Conservation (phyloP, 2,797 vertebrate species). For the Manis javanica region DNA sequence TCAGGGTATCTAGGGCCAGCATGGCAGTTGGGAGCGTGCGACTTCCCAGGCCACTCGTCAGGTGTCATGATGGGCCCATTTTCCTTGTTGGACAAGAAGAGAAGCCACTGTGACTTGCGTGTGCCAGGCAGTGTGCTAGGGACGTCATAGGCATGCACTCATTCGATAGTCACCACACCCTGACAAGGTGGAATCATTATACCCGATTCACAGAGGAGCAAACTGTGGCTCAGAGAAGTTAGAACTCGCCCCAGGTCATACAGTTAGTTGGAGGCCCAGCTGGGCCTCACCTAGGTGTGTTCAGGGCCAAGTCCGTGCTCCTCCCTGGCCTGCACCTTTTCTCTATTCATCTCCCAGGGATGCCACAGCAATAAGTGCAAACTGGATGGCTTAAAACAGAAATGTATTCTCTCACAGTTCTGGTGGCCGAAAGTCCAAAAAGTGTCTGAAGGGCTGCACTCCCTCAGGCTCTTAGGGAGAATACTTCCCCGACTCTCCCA, state of each 20-base stretch:
- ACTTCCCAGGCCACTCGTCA: background rate
- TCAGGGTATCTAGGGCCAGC: background rate
- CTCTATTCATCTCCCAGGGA: background rate
- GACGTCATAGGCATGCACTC: background rate
- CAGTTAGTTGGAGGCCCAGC: background rate
- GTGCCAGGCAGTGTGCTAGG: background rate
- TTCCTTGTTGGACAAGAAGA: background rate
- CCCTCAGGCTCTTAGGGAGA: background rate
- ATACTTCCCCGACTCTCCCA: background rate
- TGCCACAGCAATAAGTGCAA: background rate
- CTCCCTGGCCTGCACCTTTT: background rate
- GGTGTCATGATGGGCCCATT: background rate
- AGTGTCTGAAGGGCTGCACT: background rate
- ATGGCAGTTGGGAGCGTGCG: background rate
- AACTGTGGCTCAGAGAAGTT: background rate
- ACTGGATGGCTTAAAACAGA: background rate
- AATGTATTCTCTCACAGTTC: background rate
- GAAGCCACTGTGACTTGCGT: background rate
- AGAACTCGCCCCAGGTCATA: rapidly evolving
- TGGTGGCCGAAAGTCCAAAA: background rate
- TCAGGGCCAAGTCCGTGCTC: no score
- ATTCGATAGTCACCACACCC: background rate
- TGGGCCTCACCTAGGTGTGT: background rate
- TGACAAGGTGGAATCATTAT: background rate
- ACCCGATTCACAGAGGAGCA: background rate